Percentiles rank a stretch among this genome's conserved stretches.
These are phyloP conservation scores for Macrobrachium rosenbergii DNA, from an alignment of 1,140 invertebrate species.

Conservation along the genomic window DNA sequence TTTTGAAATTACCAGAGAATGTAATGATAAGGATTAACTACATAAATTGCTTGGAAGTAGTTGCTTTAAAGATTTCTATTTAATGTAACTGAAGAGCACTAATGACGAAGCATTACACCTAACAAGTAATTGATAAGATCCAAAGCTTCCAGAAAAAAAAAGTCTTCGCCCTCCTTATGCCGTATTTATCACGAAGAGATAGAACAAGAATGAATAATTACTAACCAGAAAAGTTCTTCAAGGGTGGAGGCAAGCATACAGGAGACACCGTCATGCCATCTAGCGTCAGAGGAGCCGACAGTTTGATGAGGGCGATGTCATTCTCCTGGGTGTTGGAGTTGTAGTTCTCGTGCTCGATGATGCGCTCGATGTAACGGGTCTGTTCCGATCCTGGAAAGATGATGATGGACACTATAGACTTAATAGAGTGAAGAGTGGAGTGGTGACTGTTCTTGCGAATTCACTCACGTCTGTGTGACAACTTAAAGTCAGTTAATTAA, in stretches of 20 bases:
- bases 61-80: background rate
- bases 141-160: no score
- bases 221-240: constrained; percentile 36
- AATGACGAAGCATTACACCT: no score
- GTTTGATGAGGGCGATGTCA: constrained; percentile 51
- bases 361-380: constrained; percentile 34
- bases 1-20: no score
- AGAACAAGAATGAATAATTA: no score
- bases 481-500: background rate
- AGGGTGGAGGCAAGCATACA: constrained; percentile 37
- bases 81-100: background rate
- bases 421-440: no score
- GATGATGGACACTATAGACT: no score
- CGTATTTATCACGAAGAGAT: no score
- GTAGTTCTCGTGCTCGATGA: constrained; percentile 39
- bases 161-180: background rate
- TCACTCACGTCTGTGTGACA: background rate
- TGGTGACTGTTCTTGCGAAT: background rate
- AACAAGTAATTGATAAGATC: no score
- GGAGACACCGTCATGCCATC: constrained; percentile 54
- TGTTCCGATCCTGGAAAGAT: constrained; percentile 37
- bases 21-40: no score
- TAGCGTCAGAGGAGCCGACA: constrained; percentile 16
- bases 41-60: no score
- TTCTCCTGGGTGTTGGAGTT: constrained; percentile 46